Evolutionary conservation across 2,797 vertebrate genomes (phyloP), one percentile per base, ranked within the genome.

Genomic region (Crocodylus rhombifer): DNA sequence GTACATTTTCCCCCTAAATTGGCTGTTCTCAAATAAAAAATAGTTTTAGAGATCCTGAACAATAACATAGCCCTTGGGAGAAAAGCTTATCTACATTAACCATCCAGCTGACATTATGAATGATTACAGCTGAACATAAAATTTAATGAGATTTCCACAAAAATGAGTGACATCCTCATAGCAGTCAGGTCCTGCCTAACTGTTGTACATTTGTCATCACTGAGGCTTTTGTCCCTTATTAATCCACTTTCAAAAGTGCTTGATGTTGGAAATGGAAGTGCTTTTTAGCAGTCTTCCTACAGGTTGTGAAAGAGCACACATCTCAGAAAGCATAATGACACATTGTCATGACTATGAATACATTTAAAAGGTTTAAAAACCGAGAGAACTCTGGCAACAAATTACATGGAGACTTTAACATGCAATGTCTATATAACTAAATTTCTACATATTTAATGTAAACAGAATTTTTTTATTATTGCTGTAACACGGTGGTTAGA

Each of bases 151-250:
- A 92, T 97, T 95, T 96, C 91, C 92, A 81, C 80, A 89, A 91
- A 95, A 97, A 92, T 92, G 89, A 96, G 86, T 97, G 94, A 88
- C 89, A 94, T 97, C 95, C 97, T 89, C 95, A 90, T 95, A 93
- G 80, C 67, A 94, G 65, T 94, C 79, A 89, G 82, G 93, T 87
- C 79, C 73, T 93, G 94, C 80, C 78, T 95, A 91, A 88, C 89
- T 93, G 90, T 95, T 94, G 96, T 76, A 93, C n/a, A 88, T 95
- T 96, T 95, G 91, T 97, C 91, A 92, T 94, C 25, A 87, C 82
- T 76, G 61, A 94, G 83, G 85, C 63, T 87, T 92, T 93, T 96
- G 88, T 92, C 88, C 82, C 93, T 95, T 87, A 96, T 95, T 95
- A 94, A 95, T 95, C 90, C 10, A 15, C 87, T 96, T 96, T 96